Evolutionary conservation across 2,888 invertebrate genomes (phyloP).

Genomic region (Diplazon laetatorius): DNA sequence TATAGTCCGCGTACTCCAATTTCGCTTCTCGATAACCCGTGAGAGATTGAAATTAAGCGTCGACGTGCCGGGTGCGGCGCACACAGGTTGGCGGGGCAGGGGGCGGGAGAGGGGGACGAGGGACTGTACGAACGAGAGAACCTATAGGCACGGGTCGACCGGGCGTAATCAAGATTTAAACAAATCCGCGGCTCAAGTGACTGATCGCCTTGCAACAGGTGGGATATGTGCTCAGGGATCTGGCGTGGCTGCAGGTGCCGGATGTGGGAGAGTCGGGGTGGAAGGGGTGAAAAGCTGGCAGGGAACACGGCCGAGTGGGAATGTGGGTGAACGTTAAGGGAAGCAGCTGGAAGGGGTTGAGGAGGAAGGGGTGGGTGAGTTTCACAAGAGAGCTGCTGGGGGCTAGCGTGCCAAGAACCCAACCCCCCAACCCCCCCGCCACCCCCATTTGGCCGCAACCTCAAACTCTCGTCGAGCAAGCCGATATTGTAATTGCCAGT

Average conservation of each 20-base stretch:
- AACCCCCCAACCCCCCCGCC: no score
- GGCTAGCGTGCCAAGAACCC: conserved; percentile 78
- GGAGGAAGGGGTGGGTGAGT: conserved; percentile 19
- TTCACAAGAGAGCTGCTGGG: conserved; percentile 56
- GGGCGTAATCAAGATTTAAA: conserved; percentile 79
- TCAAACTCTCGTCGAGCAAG: conserved; percentile 80
- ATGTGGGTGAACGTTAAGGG: conserved; percentile 62
- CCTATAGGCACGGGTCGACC: conserved; percentile 61
- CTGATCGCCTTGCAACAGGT: conserved; percentile 80
- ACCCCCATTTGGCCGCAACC: conserved; percentile 77
- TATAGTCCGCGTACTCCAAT: conserved; percentile 43
- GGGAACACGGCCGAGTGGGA: conserved; percentile 61
- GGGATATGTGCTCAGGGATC: conserved; percentile 77
- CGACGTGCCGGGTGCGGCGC: conserved; percentile 34
- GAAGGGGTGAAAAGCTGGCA: conserved; percentile 62
- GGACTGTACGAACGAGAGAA: conserved; percentile 34
- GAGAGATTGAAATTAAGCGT: conserved; percentile 64
- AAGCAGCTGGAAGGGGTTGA: no score
- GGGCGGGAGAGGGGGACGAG: no score
- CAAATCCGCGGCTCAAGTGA: conserved; percentile 78
- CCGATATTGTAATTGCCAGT: conserved; percentile 82
- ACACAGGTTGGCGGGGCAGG: no score
- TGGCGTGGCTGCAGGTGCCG: conserved; percentile 53
- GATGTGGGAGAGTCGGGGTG: conserved; percentile 56
- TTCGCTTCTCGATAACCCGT: conserved; percentile 54